Evolutionary conservation across 2,888 invertebrate species (phyloP).

Genomic region (Agriopis aurantiaria): DNA sequence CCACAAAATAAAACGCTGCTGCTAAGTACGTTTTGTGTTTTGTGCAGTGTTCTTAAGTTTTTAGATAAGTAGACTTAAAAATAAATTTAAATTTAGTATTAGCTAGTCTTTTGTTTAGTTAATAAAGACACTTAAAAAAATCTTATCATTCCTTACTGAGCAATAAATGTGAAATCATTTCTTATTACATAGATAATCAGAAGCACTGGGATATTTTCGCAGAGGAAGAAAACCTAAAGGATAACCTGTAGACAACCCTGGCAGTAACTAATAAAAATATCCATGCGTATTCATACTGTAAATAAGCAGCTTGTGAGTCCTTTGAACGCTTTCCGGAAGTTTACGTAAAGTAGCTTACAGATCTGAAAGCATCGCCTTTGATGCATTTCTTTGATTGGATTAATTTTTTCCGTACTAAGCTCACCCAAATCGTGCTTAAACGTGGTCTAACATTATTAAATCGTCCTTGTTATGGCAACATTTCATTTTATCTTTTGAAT

Average conservation of each 20-base stretch:
- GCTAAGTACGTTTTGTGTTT: too few species aligned
- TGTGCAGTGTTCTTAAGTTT: too few species aligned
- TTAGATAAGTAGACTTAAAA: too few species aligned
- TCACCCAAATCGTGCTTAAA: constrained; percentile 10
- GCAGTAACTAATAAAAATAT: constrained; percentile 38
- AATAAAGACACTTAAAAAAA: too few species aligned
- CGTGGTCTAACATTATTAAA: constrained; percentile 4
- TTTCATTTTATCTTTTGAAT: background rate
- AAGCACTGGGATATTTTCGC: too few species aligned
- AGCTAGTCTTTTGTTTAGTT: too few species aligned
- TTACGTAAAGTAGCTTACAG: constrained; percentile 31
- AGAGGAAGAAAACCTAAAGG: background rate
- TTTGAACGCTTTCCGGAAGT: constrained; percentile 26
- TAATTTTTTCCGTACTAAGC: constrained; percentile 20
- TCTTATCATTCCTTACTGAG: too few species aligned
- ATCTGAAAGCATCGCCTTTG: constrained; percentile 32
- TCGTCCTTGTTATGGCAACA: background rate
- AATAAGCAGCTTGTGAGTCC: constrained; percentile 26
- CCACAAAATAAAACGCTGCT: too few species aligned
- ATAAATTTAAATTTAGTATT: too few species aligned
- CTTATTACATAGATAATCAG: too few species aligned
- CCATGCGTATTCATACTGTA: constrained; percentile 30
- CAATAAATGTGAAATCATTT: too few species aligned
- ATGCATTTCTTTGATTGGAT: constrained; percentile 36
- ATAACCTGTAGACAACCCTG: background rate